These are phyloP conservation scores for Drosophila guanche DNA, from an alignment of 1,140 invertebrate species.

Conservation along the genomic window DNA sequence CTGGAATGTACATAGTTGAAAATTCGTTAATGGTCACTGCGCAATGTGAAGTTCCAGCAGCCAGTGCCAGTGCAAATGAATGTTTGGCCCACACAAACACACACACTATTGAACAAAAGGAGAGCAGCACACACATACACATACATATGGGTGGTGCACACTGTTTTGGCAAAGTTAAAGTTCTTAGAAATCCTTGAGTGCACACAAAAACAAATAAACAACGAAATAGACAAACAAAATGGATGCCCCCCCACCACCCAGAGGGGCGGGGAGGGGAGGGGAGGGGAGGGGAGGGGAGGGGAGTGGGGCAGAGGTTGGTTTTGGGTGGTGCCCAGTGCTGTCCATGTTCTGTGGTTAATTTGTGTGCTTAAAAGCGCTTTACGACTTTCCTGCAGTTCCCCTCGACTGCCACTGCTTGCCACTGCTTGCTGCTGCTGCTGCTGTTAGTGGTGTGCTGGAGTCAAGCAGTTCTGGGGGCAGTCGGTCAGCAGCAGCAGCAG, in stretches of 20 bases:
- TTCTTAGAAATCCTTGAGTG: constrained; percentile 82
- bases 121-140: background rate
- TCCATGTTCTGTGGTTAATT: constrained; percentile 80
- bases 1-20: constrained; percentile 75
- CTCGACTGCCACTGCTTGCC: no score
- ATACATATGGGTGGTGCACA: constrained; percentile 34
- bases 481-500: constrained; percentile 61
- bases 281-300: background rate
- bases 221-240: constrained; percentile 80
- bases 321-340: constrained; percentile 44
- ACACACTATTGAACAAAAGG: constrained; percentile 5
- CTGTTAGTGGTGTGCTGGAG: background rate
- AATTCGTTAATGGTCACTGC: constrained; percentile 81
- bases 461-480: constrained; percentile 18
- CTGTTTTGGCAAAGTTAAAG: constrained; percentile 74
- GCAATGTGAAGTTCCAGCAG: constrained; percentile 56
- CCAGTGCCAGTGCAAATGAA: constrained; percentile 52
- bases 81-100: constrained; percentile 23
- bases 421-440: background rate
- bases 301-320: background rate
- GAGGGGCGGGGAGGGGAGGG: background rate
- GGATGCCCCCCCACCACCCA: constrained; percentile 20
- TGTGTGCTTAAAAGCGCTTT: constrained; percentile 82
- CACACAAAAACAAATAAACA: constrained; percentile 82
- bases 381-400: constrained; percentile 60